Evolutionary conservation across 2,888 invertebrate species (phyloP).

Genomic region (Synergus japonicus): DNA sequence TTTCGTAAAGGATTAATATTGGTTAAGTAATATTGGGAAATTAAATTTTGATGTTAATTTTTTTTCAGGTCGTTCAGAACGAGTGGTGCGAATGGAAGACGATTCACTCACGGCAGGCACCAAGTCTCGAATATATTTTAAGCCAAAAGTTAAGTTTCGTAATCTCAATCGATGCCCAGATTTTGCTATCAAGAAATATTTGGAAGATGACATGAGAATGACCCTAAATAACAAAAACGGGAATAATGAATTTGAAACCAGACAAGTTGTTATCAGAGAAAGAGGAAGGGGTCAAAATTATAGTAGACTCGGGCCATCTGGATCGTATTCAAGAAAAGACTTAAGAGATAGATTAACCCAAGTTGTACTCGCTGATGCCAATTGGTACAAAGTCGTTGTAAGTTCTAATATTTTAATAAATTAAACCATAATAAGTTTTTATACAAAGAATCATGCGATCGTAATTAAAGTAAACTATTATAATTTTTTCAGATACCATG

Average conservation of each 20-base stretch:
- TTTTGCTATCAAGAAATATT: constrained; percentile 48
- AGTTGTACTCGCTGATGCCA: constrained; percentile 59
- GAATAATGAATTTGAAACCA: constrained; percentile 47
- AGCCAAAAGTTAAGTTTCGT: constrained; percentile 53
- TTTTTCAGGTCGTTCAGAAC: constrained; percentile 47
- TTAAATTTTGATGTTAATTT: neutral
- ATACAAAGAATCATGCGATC: neutral
- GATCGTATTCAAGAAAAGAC: constrained; percentile 49
- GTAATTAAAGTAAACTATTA: neutral
- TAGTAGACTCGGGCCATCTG: constrained; percentile 62
- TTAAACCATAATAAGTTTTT: neutral
- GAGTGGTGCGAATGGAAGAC: constrained; percentile 50
- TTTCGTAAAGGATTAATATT: no score
- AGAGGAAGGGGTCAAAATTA: constrained; percentile 57
- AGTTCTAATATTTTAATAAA: constrained; percentile 59
- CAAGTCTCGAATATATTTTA: constrained; percentile 68
- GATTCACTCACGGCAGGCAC: constrained; percentile 40
- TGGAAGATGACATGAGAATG: constrained; percentile 70
- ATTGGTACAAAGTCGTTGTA: constrained; percentile 86
- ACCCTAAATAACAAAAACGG: constrained; percentile 59
- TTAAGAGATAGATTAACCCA: constrained; percentile 9
- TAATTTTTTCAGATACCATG: constrained; percentile 79
- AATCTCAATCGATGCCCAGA: constrained; percentile 43
- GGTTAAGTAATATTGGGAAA: no score
- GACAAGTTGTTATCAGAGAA: constrained; percentile 58